These are phyloP conservation scores for Limonius californicus DNA, from an alignment of 1,140 invertebrate species.

Conservation along the genomic window DNA sequence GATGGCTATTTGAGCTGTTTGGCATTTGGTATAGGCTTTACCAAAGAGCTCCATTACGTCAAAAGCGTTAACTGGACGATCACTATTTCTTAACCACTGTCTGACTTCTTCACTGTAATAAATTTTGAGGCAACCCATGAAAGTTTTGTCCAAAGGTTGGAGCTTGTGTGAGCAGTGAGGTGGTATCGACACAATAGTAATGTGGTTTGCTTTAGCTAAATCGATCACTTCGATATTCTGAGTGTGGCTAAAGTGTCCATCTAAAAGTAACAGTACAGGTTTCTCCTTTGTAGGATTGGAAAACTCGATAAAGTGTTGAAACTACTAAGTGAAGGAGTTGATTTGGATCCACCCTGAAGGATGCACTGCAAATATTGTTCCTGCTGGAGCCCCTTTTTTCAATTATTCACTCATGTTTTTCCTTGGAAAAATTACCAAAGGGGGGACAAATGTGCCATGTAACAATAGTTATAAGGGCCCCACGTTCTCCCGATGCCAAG, in stretches of 20 bases:
- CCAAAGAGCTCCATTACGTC: neutral
- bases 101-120: constrained; percentile 28
- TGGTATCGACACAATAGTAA: constrained; percentile 33
- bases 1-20: neutral
- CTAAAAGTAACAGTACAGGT: constrained; percentile 35
- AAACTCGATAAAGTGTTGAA: constrained; percentile 32
- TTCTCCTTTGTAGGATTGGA: constrained; percentile 22
- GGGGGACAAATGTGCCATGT: constrained; percentile 45
- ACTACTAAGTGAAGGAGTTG: constrained; percentile 34
- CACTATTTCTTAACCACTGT: constrained; percentile 19
- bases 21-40: neutral
- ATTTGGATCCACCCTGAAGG: constrained; percentile 38
- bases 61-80: constrained; percentile 18
- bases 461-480: constrained; percentile 23
- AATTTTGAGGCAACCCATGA: constrained; percentile 20
- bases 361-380: constrained; percentile 35
- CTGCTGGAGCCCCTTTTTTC: constrained; percentile 21
- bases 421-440: neutral
- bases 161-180: constrained; percentile 38
- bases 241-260: constrained; percentile 32
- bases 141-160: constrained; percentile 33
- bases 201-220: constrained; percentile 23
- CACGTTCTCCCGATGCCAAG: neutral
- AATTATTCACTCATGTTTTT: constrained; percentile 25
- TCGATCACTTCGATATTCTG: constrained; percentile 28